A percentile compares a stretch with the other conserved stretches of the same genome.
phyloP scores from a whole-genome alignment of 1,140 invertebrate species.

The Drosophila erecta region DNA sequence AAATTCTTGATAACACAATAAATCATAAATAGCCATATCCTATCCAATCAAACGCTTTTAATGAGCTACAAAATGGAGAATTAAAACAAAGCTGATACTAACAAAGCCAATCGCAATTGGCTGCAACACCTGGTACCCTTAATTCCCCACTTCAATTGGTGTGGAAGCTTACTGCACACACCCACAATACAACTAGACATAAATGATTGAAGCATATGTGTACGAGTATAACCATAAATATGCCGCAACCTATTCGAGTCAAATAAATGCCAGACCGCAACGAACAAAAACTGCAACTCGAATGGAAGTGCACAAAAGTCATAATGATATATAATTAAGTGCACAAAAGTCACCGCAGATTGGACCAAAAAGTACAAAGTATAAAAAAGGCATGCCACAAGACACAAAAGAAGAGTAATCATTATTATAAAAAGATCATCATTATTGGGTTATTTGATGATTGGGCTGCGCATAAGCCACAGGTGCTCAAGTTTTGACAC shows the following conservation, averaged over 20 bases:
- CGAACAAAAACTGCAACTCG: slow-evolving; percentile 19
- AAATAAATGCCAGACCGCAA: slow-evolving; percentile 33
- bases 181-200: slow-evolving; percentile 4
- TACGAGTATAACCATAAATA: not conserved
- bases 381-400: slow-evolving; percentile 4
- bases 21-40: not conserved
- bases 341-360: slow-evolving; percentile 50
- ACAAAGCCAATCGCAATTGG: slow-evolving; percentile 6
- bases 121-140: slow-evolving; percentile 18
- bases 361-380: slow-evolving; percentile 29
- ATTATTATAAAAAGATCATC: slow-evolving; percentile 49
- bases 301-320: slow-evolving; percentile 50
- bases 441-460: slow-evolving; percentile 25
- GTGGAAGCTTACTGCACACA: slow-evolving; percentile 32
- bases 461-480: slow-evolving; percentile 25
- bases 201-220: not conserved
- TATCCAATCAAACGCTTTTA: too few relatives aligned
- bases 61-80: not conserved
- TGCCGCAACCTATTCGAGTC: slow-evolving; percentile 8
- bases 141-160: slow-evolving; percentile 19
- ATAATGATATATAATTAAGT: slow-evolving; percentile 59
- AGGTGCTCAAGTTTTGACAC: slow-evolving; percentile 40
- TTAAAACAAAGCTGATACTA: not conserved
- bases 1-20: not conserved
- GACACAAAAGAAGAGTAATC: slow-evolving; percentile 12